phyloP scores from a whole-genome alignment of 2,113 vertebrate species.

The Fulmarus glacialis region DNA sequence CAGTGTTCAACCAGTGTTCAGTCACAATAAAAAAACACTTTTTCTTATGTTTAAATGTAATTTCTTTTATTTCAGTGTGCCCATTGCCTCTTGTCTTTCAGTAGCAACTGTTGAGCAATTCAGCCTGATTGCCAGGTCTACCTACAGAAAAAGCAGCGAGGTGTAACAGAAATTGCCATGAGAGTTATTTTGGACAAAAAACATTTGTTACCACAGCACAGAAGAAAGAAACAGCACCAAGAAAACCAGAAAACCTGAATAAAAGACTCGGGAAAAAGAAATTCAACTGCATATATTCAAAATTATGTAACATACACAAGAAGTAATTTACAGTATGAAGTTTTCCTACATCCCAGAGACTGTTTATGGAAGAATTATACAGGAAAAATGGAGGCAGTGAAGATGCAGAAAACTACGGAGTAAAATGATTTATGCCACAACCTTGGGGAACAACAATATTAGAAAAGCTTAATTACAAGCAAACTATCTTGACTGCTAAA shows the following conservation, averaged over 20 bases:
- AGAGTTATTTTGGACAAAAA: not conserved
- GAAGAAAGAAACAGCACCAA: not conserved
- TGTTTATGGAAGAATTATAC: constrained; percentile 43
- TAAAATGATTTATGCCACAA: constrained; percentile 22
- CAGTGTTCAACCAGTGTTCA: not conserved
- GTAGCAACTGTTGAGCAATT: not conserved
- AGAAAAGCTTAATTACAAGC: constrained; percentile 47
- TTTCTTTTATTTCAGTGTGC: not conserved
- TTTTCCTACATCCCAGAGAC: not conserved
- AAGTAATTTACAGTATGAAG: not conserved
- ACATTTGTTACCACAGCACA: not conserved
- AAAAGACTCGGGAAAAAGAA: not conserved
- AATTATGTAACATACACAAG: not conserved
- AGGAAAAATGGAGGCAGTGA: not conserved
- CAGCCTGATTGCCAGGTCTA: not conserved
- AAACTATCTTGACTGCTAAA: constrained; percentile 39
- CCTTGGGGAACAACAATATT: constrained; percentile 19
- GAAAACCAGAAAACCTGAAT: not conserved
- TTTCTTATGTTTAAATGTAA: not conserved
- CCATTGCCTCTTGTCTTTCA: not conserved
- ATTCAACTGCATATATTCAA: not conserved
- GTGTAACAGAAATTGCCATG: not conserved
- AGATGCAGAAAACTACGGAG: not conserved
- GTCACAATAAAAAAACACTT: not conserved
- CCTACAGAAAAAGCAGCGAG: not conserved